These are phyloP conservation scores for Accipiter cooperii DNA, from an alignment of 2,113 vertebrate genomes.

Conservation along the genomic window DNA sequence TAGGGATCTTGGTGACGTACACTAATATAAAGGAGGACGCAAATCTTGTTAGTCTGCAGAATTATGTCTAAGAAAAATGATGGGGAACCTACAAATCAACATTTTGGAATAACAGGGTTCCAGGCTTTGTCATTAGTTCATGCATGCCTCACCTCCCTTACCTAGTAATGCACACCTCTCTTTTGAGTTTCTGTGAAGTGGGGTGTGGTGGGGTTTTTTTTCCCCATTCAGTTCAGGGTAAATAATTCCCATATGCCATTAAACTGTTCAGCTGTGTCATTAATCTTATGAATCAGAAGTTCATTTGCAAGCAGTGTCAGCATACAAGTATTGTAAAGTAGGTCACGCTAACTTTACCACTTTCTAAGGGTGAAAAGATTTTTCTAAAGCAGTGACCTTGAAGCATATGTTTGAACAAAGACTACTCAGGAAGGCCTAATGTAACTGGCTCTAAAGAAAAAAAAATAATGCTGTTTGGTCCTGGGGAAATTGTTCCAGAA, in stretches of 20 bases:
- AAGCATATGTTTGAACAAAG: background rate
- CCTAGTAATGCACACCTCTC: background rate
- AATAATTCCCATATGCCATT: conserved; percentile 24
- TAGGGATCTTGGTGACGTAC: background rate
- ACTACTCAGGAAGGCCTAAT: background rate
- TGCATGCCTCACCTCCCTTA: background rate
- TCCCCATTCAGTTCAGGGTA: background rate
- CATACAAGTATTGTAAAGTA: background rate
- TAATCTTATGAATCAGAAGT: background rate
- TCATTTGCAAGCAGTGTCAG: conserved; percentile 2
- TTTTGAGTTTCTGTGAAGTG: background rate
- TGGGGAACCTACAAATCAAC: background rate
- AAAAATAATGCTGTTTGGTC: background rate
- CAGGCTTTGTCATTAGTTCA: background rate
- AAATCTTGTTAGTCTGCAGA: background rate
- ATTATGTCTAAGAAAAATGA: background rate
- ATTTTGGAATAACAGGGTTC: background rate
- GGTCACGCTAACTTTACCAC: background rate
- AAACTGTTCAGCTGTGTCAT: background rate
- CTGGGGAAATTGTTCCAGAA: background rate
- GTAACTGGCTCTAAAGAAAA: background rate
- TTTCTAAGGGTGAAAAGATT: background rate
- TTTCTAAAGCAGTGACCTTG: background rate
- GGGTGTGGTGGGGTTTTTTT: background rate
- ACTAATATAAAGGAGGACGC: background rate